phyloP scores from a whole-genome alignment of 1,140 invertebrate genomes.

The Atopsyche davidsoni region DNA sequence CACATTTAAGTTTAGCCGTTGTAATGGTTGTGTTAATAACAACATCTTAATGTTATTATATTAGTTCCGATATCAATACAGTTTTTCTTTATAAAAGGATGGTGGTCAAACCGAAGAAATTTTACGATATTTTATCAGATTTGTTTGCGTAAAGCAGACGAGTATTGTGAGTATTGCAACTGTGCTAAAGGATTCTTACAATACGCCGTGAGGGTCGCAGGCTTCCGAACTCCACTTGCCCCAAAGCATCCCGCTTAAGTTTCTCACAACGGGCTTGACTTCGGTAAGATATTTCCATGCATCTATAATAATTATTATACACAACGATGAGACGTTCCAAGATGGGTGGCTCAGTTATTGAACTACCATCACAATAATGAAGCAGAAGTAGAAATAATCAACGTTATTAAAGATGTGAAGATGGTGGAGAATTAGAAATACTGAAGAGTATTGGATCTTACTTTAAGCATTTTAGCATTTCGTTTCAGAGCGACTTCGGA shows the following conservation, averaged over 20 bases:
- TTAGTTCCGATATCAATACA: neutral
- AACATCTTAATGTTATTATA: neutral
- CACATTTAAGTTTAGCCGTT: too few species aligned
- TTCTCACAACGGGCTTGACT: too few species aligned
- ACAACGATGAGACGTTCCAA: neutral
- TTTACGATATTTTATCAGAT: neutral
- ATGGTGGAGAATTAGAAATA: neutral
- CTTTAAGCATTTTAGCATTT: slow-evolving; percentile 12
- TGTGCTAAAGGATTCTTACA: too few species aligned
- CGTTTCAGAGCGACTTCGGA: slow-evolving; percentile 7
- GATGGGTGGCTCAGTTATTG: neutral
- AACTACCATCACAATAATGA: neutral
- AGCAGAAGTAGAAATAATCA: neutral
- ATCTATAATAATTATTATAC: neutral
- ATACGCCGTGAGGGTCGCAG: too few species aligned
- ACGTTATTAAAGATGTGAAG: neutral
- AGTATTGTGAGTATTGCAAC: too few species aligned
- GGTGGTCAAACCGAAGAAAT: neutral
- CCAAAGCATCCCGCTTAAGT: too few species aligned
- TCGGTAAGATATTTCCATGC: neutral
- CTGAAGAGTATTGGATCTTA: neutral
- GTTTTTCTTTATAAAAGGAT: neutral
- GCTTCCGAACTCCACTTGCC: too few species aligned
- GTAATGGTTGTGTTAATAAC: neutral
- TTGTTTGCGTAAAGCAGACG: too few species aligned